Evolutionary conservation across 2,888 invertebrate species (phyloP).

Genomic region (Amphipyra tragopoginis): DNA sequence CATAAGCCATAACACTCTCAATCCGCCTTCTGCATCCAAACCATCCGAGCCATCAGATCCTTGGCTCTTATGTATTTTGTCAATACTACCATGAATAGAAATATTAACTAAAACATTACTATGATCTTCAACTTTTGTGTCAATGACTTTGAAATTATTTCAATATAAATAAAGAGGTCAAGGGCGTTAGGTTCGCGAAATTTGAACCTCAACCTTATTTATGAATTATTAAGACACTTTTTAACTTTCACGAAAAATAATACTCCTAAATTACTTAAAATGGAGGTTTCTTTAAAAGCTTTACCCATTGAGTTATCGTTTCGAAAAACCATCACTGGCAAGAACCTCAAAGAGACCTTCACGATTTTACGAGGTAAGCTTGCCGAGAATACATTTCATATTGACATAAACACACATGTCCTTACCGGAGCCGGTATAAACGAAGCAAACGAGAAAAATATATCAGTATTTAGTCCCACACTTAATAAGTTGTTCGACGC

Average conservation of each 20-base stretch:
- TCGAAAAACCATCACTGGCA: conserved; percentile 11
- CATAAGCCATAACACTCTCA: no score
- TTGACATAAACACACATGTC: conserved; percentile 53
- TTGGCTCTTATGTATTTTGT: no score
- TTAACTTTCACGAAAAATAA: background rate
- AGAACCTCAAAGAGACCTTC: conserved; percentile 11
- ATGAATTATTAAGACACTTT: background rate
- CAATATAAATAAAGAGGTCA: no score
- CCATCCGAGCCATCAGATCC: no score
- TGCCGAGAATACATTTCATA: conserved; percentile 42
- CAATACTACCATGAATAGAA: no score
- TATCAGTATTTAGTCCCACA: conserved; percentile 88
- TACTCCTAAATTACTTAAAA: background rate
- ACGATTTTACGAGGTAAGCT: conserved; percentile 37
- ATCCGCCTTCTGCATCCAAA: no score
- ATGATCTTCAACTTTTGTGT: no score
- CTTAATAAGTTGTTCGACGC: conserved; percentile 86
- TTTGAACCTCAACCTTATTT: no score
- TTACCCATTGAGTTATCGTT: background rate
- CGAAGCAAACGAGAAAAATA: conserved; percentile 80
- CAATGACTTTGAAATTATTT: no score
- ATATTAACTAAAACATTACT: no score
- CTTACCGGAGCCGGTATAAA: conserved; percentile 63
- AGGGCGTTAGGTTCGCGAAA: no score
- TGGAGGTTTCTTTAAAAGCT: background rate